Evolutionary conservation across 1,140 invertebrate genomes (phyloP).

Genomic region (Bilobella aurantiaca): DNA sequence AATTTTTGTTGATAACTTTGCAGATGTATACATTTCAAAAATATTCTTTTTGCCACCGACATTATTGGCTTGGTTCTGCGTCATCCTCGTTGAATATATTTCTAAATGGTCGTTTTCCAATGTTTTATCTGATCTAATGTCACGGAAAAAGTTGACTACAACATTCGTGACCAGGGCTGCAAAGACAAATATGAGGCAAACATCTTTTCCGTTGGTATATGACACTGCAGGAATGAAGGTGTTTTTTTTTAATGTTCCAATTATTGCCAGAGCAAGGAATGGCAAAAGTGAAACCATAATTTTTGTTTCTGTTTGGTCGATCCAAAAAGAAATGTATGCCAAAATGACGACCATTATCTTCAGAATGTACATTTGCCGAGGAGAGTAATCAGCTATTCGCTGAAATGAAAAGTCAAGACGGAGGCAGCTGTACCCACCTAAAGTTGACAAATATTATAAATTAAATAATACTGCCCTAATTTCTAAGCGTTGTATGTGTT

Average conservation of each 20-base stretch:
- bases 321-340: slow-evolving; percentile 49
- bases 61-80: not conserved
- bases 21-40: no score
- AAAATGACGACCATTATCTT: slow-evolving; percentile 49
- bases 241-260: slow-evolving; percentile 45
- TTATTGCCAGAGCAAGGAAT: slow-evolving; percentile 48
- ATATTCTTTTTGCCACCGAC: not conserved
- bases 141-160: slow-evolving; percentile 47
- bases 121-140: slow-evolving; percentile 36
- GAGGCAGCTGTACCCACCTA: slow-evolving; percentile 40
- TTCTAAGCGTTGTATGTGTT: not conserved
- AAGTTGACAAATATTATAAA: slow-evolving; percentile 12
- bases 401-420: slow-evolving; percentile 44
- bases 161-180: slow-evolving; percentile 49
- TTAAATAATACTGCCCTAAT: not conserved
- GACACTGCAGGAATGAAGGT: slow-evolving; percentile 14
- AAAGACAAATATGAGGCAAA: slow-evolving; percentile 50
- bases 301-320: slow-evolving; percentile 45
- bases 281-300: slow-evolving; percentile 50
- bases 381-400: slow-evolving; percentile 49
- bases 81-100: not conserved
- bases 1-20: slow-evolving; percentile 20
- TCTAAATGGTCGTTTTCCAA: slow-evolving; percentile 35
- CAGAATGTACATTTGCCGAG: slow-evolving; percentile 47
- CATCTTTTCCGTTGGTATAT: slow-evolving; percentile 46